phyloP scores from a whole-genome alignment of 1,140 invertebrate genomes.

The Heliconius melpomene region DNA sequence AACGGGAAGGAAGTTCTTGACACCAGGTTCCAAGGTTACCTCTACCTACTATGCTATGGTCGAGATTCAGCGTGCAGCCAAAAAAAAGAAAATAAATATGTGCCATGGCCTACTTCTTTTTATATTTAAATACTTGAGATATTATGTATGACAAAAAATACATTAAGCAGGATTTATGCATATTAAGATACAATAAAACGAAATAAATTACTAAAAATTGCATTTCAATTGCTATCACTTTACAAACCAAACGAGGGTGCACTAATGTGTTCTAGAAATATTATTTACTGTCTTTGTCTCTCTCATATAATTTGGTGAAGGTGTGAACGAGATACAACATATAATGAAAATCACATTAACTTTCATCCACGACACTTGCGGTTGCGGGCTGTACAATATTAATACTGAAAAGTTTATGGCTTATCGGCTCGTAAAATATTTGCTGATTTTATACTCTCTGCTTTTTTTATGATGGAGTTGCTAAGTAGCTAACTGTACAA shows the following conservation, averaged over 20 bases:
- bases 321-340: constrained; percentile 17
- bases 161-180: background rate
- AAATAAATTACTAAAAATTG: constrained; percentile 28
- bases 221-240: constrained; percentile 34
- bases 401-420: constrained; percentile 27
- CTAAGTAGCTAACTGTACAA: no score
- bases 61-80: no score
- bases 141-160: background rate
- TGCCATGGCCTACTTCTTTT: background rate
- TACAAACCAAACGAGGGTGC: constrained; percentile 20
- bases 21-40: no score
- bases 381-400: constrained; percentile 18
- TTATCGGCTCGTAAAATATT: constrained; percentile 3
- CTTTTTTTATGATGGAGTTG: background rate
- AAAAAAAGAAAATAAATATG: no score
- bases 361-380: constrained; percentile 24
- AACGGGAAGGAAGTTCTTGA: no score
- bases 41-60: no score
- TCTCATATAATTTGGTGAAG: background rate
- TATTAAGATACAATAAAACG: constrained; percentile 6
- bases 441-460: background rate
- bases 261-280: constrained; percentile 26
- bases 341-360: constrained; percentile 28
- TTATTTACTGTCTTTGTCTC: constrained; percentile 15
- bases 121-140: background rate